phyloP scores from a whole-genome alignment of 1,140 invertebrate genomes.

The Diploscapter pachys region DNA sequence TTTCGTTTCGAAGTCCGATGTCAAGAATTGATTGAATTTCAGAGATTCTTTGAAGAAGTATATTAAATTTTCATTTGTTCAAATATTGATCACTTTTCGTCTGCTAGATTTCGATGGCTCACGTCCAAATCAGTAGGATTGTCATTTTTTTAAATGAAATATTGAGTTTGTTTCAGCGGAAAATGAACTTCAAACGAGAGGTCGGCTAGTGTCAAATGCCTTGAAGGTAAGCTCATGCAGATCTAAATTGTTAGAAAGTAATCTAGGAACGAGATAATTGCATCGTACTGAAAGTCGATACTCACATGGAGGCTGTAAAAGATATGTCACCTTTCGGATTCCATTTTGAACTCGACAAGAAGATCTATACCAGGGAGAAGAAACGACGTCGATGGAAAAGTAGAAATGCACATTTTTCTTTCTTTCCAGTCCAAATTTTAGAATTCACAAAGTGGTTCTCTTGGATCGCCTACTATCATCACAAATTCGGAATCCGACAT shows the following conservation, averaged over 20 bases:
- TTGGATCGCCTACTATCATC: conserved; percentile 29
- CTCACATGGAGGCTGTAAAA: conserved; percentile 20
- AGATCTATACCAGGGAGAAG: conserved; percentile 20
- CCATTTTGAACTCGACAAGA: conserved; percentile 30
- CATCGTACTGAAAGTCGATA: conserved; percentile 27
- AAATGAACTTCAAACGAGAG: conserved; percentile 26
- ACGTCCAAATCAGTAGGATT: conserved; percentile 11
- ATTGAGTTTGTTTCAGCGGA: conserved; percentile 2
- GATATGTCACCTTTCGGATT: conserved; percentile 30
- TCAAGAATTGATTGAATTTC: no score
- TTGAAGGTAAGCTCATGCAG: conserved; percentile 1
- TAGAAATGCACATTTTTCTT: no score
- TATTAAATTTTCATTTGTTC: no score
- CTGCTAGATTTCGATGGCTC: neutral
- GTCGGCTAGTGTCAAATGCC: conserved; percentile 23
- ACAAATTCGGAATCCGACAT: conserved; percentile 36
- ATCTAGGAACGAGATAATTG: conserved; percentile 27
- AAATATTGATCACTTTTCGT: no score
- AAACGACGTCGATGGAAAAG: neutral
- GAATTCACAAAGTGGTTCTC: conserved; percentile 25
- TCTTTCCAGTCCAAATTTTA: conserved; percentile 2
- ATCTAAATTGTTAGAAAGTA: neutral
- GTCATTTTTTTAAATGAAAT: neutral
- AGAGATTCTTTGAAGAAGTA: no score
- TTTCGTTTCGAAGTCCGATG: no score